Evolutionary conservation across 2,888 invertebrate species (phyloP), one percentile per base, ranked within the genome.

Genomic region (Cantharis lateralis): DNA sequence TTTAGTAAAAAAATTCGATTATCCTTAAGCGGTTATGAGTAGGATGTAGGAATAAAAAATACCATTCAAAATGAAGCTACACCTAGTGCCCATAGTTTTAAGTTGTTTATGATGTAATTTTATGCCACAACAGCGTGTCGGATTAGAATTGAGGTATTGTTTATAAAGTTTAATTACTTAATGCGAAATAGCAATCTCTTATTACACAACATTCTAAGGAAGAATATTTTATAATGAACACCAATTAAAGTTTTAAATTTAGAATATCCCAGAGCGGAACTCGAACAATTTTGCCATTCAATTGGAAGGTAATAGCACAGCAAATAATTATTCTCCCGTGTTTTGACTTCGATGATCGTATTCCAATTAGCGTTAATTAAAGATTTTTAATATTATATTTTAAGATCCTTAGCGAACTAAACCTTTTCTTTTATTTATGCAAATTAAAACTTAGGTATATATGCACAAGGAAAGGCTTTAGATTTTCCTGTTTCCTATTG

Each of bases 161-260:
- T 74, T 74, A 70, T 69, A 74, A 74, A 70, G 74, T 74, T 74
- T 74, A 74, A 74, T 74, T 74, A 74, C 74, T 74, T 74, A 73
- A 74, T 64, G 63, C 62, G 64, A 74, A 73, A 69, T 68, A 69
- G 26, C 64, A 74, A 69, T 70, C 69, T 74, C 70, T 74, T 74
- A 74, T 69, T 62, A 63, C 64, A 69, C 28, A 70, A 26, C 48
- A 64, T 74, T 74, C 13, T 63, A 32, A 64, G 64, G 70, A 74
- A 70, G 74, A 74, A 74, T 74, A 74, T 74, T 64, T 73, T 73
- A 71, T 70, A 75, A 71, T 71, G 68, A 74, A 71, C 68, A 68
- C 75, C 68, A 75, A 75, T 75, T 75, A 75, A 75, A 75, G 71
- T 75, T 75, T 75, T 75, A 66, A 75, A 75, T 75, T 71, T 71